A percentile compares a stretch with the other conserved stretches of the same genome.
Evolutionary conservation across 2,797 vertebrate genomes (phyloP).

Genomic region (Sebastes matsubarae): DNA sequence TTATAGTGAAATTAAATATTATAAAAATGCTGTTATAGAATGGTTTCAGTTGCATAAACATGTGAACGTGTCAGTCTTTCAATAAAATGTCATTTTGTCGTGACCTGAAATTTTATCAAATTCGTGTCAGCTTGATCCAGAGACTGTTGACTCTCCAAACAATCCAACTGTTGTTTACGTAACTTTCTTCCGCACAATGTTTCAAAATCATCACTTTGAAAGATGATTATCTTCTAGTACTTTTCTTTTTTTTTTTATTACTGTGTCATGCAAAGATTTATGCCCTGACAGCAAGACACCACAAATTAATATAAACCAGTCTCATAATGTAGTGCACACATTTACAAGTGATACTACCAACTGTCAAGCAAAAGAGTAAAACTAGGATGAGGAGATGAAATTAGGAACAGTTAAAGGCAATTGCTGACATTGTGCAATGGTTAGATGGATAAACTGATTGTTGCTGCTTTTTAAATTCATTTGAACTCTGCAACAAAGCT

Average conservation of each 20-base stretch:
- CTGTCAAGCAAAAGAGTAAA: background rate
- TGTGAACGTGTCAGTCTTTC: background rate
- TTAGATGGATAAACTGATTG: background rate
- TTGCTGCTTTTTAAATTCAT: background rate
- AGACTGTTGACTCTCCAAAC: slow-evolving; percentile 13
- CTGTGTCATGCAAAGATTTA: background rate
- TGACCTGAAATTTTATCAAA: slow-evolving; percentile 21
- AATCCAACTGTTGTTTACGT: background rate
- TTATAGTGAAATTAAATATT: background rate
- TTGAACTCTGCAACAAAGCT: background rate
- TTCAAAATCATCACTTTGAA: background rate
- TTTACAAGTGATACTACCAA: background rate
- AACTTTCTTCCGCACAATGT: background rate
- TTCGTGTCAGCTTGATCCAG: slow-evolving; percentile 11
- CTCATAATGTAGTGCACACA: background rate
- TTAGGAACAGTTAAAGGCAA: background rate
- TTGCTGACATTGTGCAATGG: background rate
- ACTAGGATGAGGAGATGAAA: background rate
- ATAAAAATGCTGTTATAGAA: background rate
- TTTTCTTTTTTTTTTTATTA: background rate
- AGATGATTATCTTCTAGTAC: background rate
- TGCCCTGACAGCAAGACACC: background rate
- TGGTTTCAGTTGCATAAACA: background rate
- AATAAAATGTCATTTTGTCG: slow-evolving; percentile 42
- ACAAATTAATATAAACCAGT: background rate